A percentile compares a stretch with the other conserved stretches of the same genome.
Evolutionary conservation across 2,888 invertebrate genomes (phyloP).

Genomic region (Hirtodrosophila confusa): DNA sequence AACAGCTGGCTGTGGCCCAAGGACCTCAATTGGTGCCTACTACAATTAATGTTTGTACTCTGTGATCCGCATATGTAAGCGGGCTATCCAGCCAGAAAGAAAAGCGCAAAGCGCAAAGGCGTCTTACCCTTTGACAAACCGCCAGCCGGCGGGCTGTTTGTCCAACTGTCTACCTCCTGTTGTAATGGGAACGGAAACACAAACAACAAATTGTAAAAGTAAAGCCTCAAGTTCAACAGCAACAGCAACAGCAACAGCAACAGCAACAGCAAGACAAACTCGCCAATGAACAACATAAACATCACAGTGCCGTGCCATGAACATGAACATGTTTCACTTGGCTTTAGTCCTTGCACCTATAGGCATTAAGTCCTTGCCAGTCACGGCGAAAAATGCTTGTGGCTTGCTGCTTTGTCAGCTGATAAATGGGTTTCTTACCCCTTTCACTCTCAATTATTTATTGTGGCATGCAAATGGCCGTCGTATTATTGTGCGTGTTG

Average conservation of each 20-base stretch:
- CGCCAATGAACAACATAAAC: conserved; percentile 37
- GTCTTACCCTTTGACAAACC: conserved; percentile 27
- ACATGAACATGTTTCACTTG: conserved; percentile 31
- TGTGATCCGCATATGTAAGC: conserved; percentile 34
- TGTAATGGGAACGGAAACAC: conserved; percentile 13
- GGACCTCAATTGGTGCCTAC: conserved; percentile 8
- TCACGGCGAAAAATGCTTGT: conserved; percentile 25
- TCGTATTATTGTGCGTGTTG: conserved; percentile 9
- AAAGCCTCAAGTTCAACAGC: conserved; percentile 44
- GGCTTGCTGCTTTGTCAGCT: conserved; percentile 42
- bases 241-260: neutral
- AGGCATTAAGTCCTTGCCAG: conserved; percentile 28
- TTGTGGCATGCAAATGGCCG: conserved; percentile 34
- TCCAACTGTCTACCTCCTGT: conserved; percentile 6
- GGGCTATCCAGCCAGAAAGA: conserved; percentile 2
- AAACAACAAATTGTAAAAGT: conserved; percentile 44
- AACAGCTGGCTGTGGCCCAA: conserved; percentile 24
- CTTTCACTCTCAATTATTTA: conserved; percentile 32
- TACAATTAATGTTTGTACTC: conserved; percentile 30
- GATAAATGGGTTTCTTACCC: conserved; percentile 62
- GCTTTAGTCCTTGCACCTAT: conserved; percentile 35
- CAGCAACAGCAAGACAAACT: conserved; percentile 1
- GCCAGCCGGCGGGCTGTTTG: conserved; percentile 31
- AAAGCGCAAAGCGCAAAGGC: too few species aligned
- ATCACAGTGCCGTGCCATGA: conserved; percentile 17